Base-by-base conservation (phyloP, 2,888 invertebrate species). In the Tridacna gigas region DNA sequence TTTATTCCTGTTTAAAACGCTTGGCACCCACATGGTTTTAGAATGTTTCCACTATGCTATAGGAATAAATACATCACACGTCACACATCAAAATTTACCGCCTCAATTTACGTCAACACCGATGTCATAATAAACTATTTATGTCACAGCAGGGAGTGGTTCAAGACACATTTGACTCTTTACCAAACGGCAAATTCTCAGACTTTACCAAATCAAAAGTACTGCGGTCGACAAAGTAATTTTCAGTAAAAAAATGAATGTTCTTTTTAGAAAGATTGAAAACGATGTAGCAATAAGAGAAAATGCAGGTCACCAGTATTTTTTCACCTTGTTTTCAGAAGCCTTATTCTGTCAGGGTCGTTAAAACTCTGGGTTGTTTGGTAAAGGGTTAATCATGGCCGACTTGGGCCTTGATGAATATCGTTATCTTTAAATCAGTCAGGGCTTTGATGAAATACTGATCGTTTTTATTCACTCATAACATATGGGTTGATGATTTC, bases 71-170 rank as follows among this genome's bases (percentile, higher is more conserved):
- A 56, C 56, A 56, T 56, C 56, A 56, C 20, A 56, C 3, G 20
- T 20, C 20, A 37, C 37, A 37, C 37, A 20, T 28, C n/a, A 45
- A 65, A 82, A 82, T 66, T 73, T 78, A 66, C 80, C 86, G 86
- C 86, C 86, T 82, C 78, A 80, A 71, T 73, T 61, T 67, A 78
- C 86, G 86, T 86, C 86, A 86, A 80, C 86, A 76, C 80, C 25
- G 45, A 63, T 82, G 86, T 82, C 86, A 82, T 78, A 77, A 66
- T 83, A 79, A 82, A 79, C 63, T 51, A 25, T 80, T 77, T 77
- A 74, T 26, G 7, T 67, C 85, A 65, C 82, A 67, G 79, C 85
- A 37, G 67, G 85, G 67, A 37, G 37, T 37, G 37, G 37, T 37
- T 37, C 37, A 37, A 37, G 37, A 37, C 37, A 7, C 37, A 2